Evolutionary conservation across 2,113 vertebrate species (phyloP).

Genomic region (Dromaius novaehollandiae): DNA sequence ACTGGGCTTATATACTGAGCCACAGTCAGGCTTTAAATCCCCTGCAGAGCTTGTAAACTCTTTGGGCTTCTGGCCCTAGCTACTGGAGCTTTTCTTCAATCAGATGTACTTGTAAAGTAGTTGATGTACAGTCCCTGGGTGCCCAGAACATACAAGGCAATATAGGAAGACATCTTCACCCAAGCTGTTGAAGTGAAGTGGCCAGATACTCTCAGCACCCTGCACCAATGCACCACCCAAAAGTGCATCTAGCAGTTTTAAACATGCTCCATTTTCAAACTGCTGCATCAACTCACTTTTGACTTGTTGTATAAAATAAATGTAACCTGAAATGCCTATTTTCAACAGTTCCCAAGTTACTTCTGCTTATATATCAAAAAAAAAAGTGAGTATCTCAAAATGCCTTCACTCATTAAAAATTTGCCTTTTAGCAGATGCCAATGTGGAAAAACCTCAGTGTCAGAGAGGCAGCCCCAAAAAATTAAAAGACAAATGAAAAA

Average conservation of each 20-base stretch:
- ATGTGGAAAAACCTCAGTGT: not conserved
- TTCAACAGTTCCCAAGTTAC: not conserved
- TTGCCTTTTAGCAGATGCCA: not conserved
- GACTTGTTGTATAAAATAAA: not conserved
- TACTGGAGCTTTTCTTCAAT: not conserved
- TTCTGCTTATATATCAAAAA: not conserved
- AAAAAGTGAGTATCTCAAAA: not conserved
- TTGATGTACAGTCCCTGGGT: not conserved
- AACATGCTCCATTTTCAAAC: not conserved
- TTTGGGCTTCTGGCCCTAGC: not conserved
- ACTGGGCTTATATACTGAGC: not conserved
- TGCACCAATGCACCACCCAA: not conserved
- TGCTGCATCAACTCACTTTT: not conserved
- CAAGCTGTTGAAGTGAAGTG: too few species aligned
- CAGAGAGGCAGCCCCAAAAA: not conserved
- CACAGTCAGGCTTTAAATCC: not conserved
- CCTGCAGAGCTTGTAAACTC: not conserved
- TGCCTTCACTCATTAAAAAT: not conserved
- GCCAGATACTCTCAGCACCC: not conserved
- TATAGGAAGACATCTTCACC: not conserved
- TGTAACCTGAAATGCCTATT: not conserved
- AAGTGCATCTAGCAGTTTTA: fast-evolving
- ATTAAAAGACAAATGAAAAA: not conserved
- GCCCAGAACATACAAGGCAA: not conserved
- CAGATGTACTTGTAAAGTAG: not conserved